Percentiles rank a stretch among this genome's conserved stretches.
phyloP scores from a whole-genome alignment of 2,113 vertebrate genomes.

The Heliornis fulica region DNA sequence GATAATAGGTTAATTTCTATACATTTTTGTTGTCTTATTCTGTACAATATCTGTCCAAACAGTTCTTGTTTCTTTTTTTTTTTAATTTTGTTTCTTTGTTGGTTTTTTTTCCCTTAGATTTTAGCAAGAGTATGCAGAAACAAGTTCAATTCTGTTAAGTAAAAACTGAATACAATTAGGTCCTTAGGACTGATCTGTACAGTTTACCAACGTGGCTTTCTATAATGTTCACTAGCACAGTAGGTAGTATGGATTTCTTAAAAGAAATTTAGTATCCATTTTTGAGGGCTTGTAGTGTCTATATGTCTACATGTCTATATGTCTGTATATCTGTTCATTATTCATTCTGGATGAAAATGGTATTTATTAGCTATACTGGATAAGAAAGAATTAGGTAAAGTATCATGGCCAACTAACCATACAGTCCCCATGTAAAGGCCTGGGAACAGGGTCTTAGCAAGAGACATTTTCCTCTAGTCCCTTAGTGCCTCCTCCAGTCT shows the following conservation, averaged over 20 bases:
- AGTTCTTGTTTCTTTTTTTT: neutral
- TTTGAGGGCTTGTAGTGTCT: neutral
- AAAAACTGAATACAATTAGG: neutral
- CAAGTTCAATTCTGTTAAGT: neutral
- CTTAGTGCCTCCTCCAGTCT: neutral
- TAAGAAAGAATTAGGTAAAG: neutral
- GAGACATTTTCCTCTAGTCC: neutral
- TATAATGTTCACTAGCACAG: neutral
- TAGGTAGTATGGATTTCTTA: neutral
- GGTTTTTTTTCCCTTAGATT: neutral
- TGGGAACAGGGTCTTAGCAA: neutral
- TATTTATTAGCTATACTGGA: neutral
- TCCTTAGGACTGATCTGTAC: neutral
- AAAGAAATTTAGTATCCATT: neutral
- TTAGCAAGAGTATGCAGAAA: neutral
- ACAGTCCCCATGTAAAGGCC: neutral
- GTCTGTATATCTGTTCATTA: neutral
- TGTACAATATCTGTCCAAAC: neutral
- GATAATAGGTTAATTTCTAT: neutral
- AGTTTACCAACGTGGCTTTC: neutral
- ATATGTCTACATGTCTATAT: no score
- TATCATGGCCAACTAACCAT: neutral
- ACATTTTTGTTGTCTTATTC: neutral
- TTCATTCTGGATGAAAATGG: neutral
- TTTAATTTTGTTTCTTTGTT: neutral